A percentile compares a stretch with the other conserved stretches of the same genome.
Evolutionary conservation across 2,888 invertebrate species (phyloP).

Genomic region (Dolichopus griseipennis): DNA sequence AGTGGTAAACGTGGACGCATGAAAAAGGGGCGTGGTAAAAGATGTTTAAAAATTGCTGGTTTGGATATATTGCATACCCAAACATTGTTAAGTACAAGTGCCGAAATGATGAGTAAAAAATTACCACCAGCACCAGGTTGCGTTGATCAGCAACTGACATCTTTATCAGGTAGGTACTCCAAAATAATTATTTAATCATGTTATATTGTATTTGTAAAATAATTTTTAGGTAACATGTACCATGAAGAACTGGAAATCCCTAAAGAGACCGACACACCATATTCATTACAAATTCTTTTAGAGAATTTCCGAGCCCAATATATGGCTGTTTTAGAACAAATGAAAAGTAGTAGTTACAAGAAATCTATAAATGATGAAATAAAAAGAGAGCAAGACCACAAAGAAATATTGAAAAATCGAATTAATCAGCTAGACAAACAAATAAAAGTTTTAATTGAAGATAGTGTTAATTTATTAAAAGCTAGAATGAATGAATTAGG

Average conservation of each 20-base stretch:
- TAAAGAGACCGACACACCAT: constrained; percentile 65
- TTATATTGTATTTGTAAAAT: not conserved
- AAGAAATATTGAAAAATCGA: constrained; percentile 70
- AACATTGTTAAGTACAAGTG: constrained; percentile 77
- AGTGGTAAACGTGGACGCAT: constrained; percentile 48
- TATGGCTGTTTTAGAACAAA: constrained; percentile 70
- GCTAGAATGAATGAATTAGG: constrained; percentile 86
- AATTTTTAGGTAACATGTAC: constrained; percentile 45
- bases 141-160: constrained; percentile 81
- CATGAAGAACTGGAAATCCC: constrained; percentile 81
- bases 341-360: constrained; percentile 72
- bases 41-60: constrained; percentile 69
- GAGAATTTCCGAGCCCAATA: constrained; percentile 81
- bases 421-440: constrained; percentile 89
- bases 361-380: constrained; percentile 65
- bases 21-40: constrained; percentile 58
- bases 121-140: constrained; percentile 84
- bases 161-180: constrained; percentile 50
- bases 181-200: not conserved
- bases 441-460: constrained; percentile 82
- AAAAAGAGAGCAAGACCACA: constrained; percentile 74
- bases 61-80: constrained; percentile 81
- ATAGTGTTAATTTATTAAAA: constrained; percentile 81
- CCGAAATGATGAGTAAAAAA: constrained; percentile 61
- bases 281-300: constrained; percentile 75